phyloP scores from a whole-genome alignment of 2,113 vertebrate species.

The Chaenogobius annularis region DNA sequence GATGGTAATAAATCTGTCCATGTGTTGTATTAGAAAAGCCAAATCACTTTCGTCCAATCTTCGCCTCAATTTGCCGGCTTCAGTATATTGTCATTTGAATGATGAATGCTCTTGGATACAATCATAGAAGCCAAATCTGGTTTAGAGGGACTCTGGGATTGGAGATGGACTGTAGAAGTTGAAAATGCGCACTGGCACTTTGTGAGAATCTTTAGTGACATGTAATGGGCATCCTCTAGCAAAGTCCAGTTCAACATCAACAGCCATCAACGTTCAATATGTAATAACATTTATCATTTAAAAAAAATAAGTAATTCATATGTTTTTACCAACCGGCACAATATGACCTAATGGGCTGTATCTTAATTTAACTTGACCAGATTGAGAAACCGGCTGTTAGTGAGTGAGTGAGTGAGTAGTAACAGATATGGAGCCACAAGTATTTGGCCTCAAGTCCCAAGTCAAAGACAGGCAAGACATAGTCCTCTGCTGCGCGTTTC shows the following conservation, averaged over 20 bases:
- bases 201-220: background rate
- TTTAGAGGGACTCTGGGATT: constrained; percentile 9
- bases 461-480: too few relatives aligned
- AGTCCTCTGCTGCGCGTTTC: too few relatives aligned
- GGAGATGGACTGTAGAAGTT: background rate
- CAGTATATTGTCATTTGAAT: constrained; percentile 44
- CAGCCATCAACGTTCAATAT: too few relatives aligned
- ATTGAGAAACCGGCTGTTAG: background rate
- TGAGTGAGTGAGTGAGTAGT: too few relatives aligned
- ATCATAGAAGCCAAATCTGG: constrained; percentile 28
- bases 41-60: constrained; percentile 33
- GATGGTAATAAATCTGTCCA: constrained; percentile 46
- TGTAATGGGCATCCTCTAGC: background rate
- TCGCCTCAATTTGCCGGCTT: constrained; percentile 35
- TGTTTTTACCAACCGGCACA: background rate
- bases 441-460: too few relatives aligned
- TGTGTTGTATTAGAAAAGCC: constrained; percentile 40
- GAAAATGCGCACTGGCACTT: background rate
- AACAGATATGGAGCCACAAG: too few relatives aligned
- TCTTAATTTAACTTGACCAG: background rate
- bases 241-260: background rate
- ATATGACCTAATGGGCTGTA: background rate
- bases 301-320: too few relatives aligned
- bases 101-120: constrained; percentile 30
- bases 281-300: too few relatives aligned